phyloP scores from a whole-genome alignment of 2,797 vertebrate species.

The Tenualosa ilisha region DNA sequence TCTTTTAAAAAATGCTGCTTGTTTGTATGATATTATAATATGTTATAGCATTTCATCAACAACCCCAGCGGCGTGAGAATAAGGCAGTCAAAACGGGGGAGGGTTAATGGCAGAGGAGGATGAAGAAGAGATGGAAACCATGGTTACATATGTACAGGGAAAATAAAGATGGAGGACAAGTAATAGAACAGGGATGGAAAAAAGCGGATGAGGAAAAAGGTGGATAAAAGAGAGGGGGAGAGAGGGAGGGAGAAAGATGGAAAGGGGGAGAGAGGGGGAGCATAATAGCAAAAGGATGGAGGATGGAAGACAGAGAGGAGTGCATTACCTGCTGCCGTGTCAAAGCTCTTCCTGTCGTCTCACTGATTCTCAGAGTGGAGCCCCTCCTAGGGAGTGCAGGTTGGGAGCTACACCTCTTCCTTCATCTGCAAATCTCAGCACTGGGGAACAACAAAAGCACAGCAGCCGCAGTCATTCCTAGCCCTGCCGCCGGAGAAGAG shows the following conservation, averaged over 20 bases:
- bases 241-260: neutral
- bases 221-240: slow-evolving; percentile 27
- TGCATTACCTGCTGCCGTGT: slow-evolving; percentile 69
- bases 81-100: neutral
- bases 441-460: slow-evolving; percentile 37
- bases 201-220: neutral
- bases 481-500: neutral
- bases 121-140: neutral
- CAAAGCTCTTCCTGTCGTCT: slow-evolving; percentile 44
- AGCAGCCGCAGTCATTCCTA: slow-evolving; percentile 65
- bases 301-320: slow-evolving; percentile 15
- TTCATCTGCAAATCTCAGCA: slow-evolving; percentile 54
- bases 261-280: neutral
- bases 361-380: slow-evolving; percentile 42
- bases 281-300: slow-evolving; percentile 10
- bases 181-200: slow-evolving; percentile 13
- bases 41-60: neutral
- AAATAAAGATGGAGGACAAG: neutral
- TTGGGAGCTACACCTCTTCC: slow-evolving; percentile 54
- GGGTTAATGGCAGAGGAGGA: neutral
- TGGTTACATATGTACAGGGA: neutral
- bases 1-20: neutral
- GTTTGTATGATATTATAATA: neutral
- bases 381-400: slow-evolving; percentile 58
- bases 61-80: neutral